Conservation (phyloP, 2,113 vertebrate species). For the Hassar affinis region DNA sequence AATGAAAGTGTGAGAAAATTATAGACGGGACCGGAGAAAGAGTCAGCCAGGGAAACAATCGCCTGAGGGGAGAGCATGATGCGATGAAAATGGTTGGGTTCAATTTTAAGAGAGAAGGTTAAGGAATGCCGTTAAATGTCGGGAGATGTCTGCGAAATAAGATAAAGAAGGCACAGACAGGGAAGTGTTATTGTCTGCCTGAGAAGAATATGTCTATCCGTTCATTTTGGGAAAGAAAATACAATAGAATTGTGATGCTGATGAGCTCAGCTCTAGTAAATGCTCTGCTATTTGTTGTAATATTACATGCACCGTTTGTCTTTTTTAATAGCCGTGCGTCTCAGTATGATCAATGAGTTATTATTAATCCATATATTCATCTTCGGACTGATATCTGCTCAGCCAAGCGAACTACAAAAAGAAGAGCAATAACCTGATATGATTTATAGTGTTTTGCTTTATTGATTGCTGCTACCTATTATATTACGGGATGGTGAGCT, state of each 20-base stretch:
- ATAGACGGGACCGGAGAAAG: slow-evolving; percentile 18
- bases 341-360: slow-evolving; percentile 7
- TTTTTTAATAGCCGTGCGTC: background rate
- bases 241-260: background rate
- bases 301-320: background rate
- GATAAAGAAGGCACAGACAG: background rate
- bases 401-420: background rate
- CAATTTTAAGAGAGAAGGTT: background rate
- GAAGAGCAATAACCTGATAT: slow-evolving; percentile 27
- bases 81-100: background rate
- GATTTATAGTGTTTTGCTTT: slow-evolving; percentile 27
- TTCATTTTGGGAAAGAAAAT: background rate
- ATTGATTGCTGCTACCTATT: slow-evolving; percentile 23
- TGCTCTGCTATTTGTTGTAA: background rate
- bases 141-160: background rate
- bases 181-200: background rate
- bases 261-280: background rate
- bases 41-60: background rate
- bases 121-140: slow-evolving; percentile 5
- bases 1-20: slow-evolving; percentile 29
- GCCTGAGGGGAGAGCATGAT: slow-evolving; percentile 7
- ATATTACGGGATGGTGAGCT: background rate
- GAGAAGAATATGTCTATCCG: slow-evolving; percentile 11
- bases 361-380: slow-evolving; percentile 26
- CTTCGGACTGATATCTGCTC: background rate